Conservation (phyloP, 2,113 vertebrate genomes). For the Thalassoma bifasciatum region DNA sequence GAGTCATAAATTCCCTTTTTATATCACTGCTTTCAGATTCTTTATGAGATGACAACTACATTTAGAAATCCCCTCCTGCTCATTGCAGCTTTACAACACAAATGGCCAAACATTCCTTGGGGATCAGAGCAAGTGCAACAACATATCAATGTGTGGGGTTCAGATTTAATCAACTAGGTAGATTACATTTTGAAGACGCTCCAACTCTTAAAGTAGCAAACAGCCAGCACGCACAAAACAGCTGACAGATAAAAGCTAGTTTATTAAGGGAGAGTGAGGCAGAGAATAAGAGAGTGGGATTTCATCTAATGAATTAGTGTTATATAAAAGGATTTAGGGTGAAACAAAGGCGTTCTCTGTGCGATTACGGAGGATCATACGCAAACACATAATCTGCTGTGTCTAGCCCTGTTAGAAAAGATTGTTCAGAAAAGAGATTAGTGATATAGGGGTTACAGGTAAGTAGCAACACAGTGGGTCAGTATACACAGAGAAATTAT, state of each 20-base stretch:
- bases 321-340: constrained; percentile 60
- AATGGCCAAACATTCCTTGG: constrained; percentile 36
- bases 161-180: constrained; percentile 37
- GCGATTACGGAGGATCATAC: constrained; percentile 47
- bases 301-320: constrained; percentile 44
- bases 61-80: constrained; percentile 38
- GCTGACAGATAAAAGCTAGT: constrained; percentile 43
- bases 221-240: constrained; percentile 37
- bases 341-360: constrained; percentile 52
- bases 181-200: constrained; percentile 40
- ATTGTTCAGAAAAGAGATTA: constrained; percentile 36
- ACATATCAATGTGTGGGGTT: constrained; percentile 17
- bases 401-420: constrained; percentile 33
- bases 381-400: constrained; percentile 42
- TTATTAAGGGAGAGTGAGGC: constrained; percentile 18
- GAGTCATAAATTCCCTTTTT: constrained; percentile 21
- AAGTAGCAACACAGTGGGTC: constrained; percentile 13
- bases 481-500: background rate
- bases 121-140: constrained; percentile 19
- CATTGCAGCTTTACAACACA: constrained; percentile 15
- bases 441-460: background rate
- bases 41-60: constrained; percentile 10
- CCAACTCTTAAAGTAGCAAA: constrained; percentile 21
- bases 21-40: constrained; percentile 1
- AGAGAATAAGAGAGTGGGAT: background rate